Percentiles rank a stretch among this genome's conserved stretches.
These are phyloP conservation scores for Nicator chloris DNA, from an alignment of 2,113 vertebrate genomes.

Conservation along the genomic window DNA sequence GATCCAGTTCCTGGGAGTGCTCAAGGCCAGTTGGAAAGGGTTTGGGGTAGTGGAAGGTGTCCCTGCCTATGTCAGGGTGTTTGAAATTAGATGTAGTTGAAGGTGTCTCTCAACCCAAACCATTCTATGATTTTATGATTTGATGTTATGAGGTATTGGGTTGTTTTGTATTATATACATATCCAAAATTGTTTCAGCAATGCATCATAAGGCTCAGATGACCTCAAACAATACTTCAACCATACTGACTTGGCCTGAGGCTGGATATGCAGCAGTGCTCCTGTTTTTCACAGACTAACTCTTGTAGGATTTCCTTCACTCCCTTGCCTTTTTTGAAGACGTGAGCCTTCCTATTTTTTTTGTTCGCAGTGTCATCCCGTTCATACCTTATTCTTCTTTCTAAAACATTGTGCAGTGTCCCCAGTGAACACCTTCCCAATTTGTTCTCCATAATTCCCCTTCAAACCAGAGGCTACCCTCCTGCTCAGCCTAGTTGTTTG, in stretches of 20 bases:
- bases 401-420: neutral
- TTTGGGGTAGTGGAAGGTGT: neutral
- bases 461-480: neutral
- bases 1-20: neutral
- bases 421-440: neutral
- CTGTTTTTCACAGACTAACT: neutral
- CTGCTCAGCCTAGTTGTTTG: neutral
- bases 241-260: neutral
- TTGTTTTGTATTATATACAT: neutral
- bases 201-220: neutral
- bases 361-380: neutral
- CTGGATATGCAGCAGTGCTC: neutral
- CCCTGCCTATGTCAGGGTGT: neutral
- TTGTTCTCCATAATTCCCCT: neutral
- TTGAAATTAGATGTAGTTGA: neutral
- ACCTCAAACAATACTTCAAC: neutral
- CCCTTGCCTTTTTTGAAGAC: neutral
- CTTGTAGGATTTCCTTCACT: neutral
- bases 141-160: neutral
- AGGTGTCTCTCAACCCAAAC: neutral
- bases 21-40: neutral
- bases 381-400: neutral
- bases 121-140: neutral
- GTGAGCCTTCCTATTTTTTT: neutral
- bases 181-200: neutral